Evolutionary conservation across 2,888 invertebrate genomes (phyloP).

Genomic region (Abrostola tripartita): DNA sequence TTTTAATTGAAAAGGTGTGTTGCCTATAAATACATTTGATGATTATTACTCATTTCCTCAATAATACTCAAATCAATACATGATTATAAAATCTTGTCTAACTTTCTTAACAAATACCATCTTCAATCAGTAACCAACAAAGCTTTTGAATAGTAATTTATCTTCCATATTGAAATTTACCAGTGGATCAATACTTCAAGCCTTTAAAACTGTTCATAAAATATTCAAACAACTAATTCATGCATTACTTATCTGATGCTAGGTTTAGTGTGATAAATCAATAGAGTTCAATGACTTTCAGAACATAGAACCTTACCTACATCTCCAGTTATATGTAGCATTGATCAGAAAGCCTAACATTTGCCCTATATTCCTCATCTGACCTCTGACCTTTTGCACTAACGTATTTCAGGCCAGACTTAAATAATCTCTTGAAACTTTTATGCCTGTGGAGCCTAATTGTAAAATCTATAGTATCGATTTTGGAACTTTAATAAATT

Average conservation of each 20-base stretch:
- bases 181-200: neutral
- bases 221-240: slow-evolving; percentile 2
- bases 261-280: slow-evolving; percentile 30
- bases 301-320: slow-evolving; percentile 22
- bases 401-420: slow-evolving; percentile 10
- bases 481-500: slow-evolving; percentile 3
- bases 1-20: too few relatives aligned
- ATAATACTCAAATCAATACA: too few relatives aligned
- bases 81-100: too few relatives aligned
- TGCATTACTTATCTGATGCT: slow-evolving; percentile 4
- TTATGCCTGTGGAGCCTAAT: neutral
- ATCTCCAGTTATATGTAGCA: slow-evolving; percentile 5
- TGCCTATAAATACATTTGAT: too few relatives aligned
- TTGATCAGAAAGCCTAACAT: slow-evolving; percentile 12
- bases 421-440: slow-evolving; percentile 2
- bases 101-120: too few relatives aligned
- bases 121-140: too few relatives aligned
- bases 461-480: slow-evolving; percentile 8
- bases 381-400: slow-evolving; percentile 24
- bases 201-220: neutral
- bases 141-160: too few relatives aligned
- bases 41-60: too few relatives aligned
- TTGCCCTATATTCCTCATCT: slow-evolving; percentile 15
- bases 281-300: slow-evolving; percentile 42
- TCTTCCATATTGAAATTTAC: too few relatives aligned